Evolutionary conservation across 92 coral and sea anemone species (phyloP).

Genomic region (Porites lobata): DNA sequence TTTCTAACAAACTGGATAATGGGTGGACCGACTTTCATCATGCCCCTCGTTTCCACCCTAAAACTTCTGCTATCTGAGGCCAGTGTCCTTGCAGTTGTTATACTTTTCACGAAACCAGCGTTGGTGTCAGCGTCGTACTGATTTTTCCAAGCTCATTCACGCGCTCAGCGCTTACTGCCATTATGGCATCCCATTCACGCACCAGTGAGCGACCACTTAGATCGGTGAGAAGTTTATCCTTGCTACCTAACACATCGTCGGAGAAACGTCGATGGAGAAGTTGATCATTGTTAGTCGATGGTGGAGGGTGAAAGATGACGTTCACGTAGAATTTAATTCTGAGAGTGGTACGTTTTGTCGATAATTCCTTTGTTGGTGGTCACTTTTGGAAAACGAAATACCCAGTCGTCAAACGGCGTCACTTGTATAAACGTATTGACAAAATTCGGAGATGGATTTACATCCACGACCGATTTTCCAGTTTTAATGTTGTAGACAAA

Average conservation of each 20-base stretch:
- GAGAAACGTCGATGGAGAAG: neutral
- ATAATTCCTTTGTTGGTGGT: constrained; percentile 42
- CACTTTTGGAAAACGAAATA: constrained; percentile 40
- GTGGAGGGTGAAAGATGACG: constrained; percentile 41
- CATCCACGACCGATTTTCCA: constrained; percentile 26
- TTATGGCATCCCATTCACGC: constrained; percentile 57
- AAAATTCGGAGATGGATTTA: constrained; percentile 35
- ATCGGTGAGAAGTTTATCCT: constrained; percentile 31
- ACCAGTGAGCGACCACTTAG: constrained; percentile 45
- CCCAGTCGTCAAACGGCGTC: constrained; percentile 56
- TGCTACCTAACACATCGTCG: constrained; percentile 41
- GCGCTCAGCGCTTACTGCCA: constrained; percentile 49
- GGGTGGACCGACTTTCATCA: constrained; percentile 38
- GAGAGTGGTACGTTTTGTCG: constrained; percentile 35
- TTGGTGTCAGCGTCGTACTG: constrained; percentile 45
- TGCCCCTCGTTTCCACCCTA: constrained; percentile 31
- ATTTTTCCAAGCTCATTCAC: constrained; percentile 49
- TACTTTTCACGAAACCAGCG: constrained; percentile 33
- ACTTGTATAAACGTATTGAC: constrained; percentile 31
- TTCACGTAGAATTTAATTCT: constrained; percentile 39
- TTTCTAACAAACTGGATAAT: constrained; percentile 29
- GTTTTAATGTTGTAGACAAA: constrained; percentile 47
- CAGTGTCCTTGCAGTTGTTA: constrained; percentile 14
- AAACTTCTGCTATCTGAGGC: constrained; percentile 15
- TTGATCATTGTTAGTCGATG: neutral